Conservation (phyloP, 2,888 invertebrate genomes). For the Rotaria magnacalcarata region DNA sequence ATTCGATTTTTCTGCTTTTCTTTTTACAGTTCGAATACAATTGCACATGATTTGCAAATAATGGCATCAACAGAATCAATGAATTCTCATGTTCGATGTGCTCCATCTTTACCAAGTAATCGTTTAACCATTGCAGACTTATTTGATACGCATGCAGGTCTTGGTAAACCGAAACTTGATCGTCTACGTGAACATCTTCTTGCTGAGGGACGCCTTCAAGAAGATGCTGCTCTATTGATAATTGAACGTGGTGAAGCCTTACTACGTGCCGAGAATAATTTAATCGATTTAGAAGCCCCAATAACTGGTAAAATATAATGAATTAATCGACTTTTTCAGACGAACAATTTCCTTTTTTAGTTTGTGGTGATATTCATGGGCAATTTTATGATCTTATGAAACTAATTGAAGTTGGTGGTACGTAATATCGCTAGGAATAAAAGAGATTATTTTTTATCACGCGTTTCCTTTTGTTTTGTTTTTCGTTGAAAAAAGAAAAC, state of each 20-base stretch:
- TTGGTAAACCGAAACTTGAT: constrained; percentile 24
- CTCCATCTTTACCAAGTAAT: background rate
- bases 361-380: constrained; percentile 44
- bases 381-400: constrained; percentile 44
- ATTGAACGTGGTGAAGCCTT: background rate
- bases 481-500: background rate
- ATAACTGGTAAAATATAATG: background rate
- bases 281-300: constrained; percentile 32
- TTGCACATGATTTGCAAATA: background rate
- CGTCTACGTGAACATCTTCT: constrained; percentile 17
- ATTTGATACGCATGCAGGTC: background rate
- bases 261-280: constrained; percentile 22
- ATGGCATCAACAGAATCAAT: background rate
- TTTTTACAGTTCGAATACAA: background rate
- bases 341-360: background rate
- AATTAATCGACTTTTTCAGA: background rate
- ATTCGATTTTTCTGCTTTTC: background rate
- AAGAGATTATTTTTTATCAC: background rate
- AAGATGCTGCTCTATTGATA: constrained; percentile 15
- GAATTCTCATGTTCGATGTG: background rate
- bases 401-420: constrained; percentile 40
- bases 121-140: background rate
- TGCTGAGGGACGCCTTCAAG: constrained; percentile 17
- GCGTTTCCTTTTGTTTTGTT: background rate
- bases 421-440: background rate